Base-by-base conservation (phyloP, 2,113 vertebrate species). In the Uropsilus gracilis region DNA sequence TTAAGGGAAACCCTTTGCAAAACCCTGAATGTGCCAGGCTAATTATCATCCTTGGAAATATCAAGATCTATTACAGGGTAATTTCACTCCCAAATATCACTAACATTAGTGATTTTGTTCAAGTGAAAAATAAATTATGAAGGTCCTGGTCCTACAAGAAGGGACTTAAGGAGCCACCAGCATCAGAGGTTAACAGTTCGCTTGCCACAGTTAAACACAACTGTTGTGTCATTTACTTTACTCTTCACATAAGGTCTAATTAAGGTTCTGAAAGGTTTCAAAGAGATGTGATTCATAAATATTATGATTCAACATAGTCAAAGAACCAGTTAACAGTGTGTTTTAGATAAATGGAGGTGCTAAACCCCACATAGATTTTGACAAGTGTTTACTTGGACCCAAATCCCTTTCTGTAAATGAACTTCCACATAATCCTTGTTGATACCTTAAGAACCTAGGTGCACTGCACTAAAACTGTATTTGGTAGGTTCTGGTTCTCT, bases 121-220 rank as follows among this genome's bases (percentile, higher is more conserved):
- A 89, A 92, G 30, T 34, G 90, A 94, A 78, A 53, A 77, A 26
- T 42, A 92, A 90, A 69, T 68, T 92, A 22, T 30, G 6, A 24
- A 82, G 48, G 7, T 22, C 6, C 39, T 80, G 37, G 6, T 72
- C 22, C n/a, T 86, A 18, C 24, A 89, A 91, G 18, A 48, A 71
- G 28, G 5, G 26, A 86, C 8, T 39, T 66, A 85, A 59, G 44
- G 32, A 68, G 81, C 57, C 6, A 80, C 13, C 16, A n/a, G 1
- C 53, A 30, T 48, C 37, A 78, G 34, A 90, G n/a, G 13, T 63
- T 63, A 78, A 73, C 6, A 39, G 44, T 83, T 1, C 10, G 48
- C 7, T 59, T 83, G 63, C 26, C 77, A 84, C 6, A 64, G 26
- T 91, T 86, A 89, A 69, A 85, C 48, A 68, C 4, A 94, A 68